Conservation (phyloP, 2,797 vertebrate species). For the Margarornis squamiger region DNA sequence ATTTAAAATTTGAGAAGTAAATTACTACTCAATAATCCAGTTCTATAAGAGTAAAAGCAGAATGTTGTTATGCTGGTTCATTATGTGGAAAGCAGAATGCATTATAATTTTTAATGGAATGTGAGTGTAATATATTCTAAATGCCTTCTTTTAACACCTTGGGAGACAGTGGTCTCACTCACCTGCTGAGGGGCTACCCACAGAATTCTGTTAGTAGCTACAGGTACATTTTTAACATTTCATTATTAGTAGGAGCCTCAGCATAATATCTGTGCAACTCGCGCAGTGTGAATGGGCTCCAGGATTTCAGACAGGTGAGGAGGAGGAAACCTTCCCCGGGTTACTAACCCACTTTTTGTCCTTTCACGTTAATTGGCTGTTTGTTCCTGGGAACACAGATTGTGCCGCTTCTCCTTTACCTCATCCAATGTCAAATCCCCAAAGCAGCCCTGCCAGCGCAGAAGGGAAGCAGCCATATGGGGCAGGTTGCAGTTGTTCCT, state of each 20-base stretch:
- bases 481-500: constrained; percentile 63
- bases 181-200: not conserved
- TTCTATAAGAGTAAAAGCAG: not conserved
- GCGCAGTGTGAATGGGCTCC: not conserved
- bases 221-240: not conserved
- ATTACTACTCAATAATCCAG: constrained; percentile 4
- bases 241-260: not conserved
- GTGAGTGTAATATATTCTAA: not conserved
- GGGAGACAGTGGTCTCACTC: not conserved
- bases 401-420: constrained; percentile 19
- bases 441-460: constrained; percentile 30
- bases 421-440: constrained; percentile 57
- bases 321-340: not conserved
- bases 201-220: not conserved
- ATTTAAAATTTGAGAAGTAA: constrained; percentile 28
- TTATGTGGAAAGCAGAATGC: not conserved
- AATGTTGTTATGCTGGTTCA: constrained; percentile 1
- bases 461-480: constrained; percentile 43
- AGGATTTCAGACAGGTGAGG: constrained; percentile 15
- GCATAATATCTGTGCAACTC: not conserved
- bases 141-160: not conserved
- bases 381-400: constrained; percentile 31
- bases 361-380: constrained; percentile 7
- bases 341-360: constrained; percentile 43
- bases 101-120: not conserved